These are phyloP conservation scores for Drymonia ruficornis DNA, from an alignment of 2,888 invertebrate species.

Conservation along the genomic window DNA sequence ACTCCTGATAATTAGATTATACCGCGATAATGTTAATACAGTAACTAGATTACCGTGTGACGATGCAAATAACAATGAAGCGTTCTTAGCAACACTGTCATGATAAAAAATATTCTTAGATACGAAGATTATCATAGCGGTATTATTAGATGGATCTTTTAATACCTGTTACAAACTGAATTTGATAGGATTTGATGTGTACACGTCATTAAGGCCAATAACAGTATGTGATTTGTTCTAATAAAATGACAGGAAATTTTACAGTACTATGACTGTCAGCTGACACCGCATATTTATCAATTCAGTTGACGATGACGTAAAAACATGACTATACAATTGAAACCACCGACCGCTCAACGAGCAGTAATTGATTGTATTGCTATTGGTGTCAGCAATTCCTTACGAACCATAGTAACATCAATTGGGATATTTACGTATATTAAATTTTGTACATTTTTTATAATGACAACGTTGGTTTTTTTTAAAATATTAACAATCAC, in stretches of 20 bases:
- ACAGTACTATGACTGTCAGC: neutral
- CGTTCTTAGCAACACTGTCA: slow-evolving; percentile 14
- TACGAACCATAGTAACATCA: slow-evolving; percentile 55
- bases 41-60: slow-evolving; percentile 34
- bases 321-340: slow-evolving; percentile 74
- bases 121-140: no score
- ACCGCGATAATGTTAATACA: slow-evolving; percentile 39
- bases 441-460: no score
- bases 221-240: no score
- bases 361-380: slow-evolving; percentile 75
- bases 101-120: slow-evolving; percentile 21
- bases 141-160: no score
- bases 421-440: slow-evolving; percentile 45
- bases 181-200: no score
- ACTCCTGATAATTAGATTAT: slow-evolving; percentile 37
- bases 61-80: slow-evolving; percentile 2
- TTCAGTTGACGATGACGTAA: slow-evolving; percentile 42
- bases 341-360: slow-evolving; percentile 71
- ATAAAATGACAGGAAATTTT: neutral
- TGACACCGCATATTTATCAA: slow-evolving; percentile 18
- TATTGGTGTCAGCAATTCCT: slow-evolving; percentile 59
- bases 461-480: no score
- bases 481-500: no score
- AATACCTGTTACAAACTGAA: no score
- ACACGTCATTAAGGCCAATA: no score